Evolutionary conservation across 2,113 vertebrate species (phyloP).

Genomic region (Tonatia bakeri): DNA sequence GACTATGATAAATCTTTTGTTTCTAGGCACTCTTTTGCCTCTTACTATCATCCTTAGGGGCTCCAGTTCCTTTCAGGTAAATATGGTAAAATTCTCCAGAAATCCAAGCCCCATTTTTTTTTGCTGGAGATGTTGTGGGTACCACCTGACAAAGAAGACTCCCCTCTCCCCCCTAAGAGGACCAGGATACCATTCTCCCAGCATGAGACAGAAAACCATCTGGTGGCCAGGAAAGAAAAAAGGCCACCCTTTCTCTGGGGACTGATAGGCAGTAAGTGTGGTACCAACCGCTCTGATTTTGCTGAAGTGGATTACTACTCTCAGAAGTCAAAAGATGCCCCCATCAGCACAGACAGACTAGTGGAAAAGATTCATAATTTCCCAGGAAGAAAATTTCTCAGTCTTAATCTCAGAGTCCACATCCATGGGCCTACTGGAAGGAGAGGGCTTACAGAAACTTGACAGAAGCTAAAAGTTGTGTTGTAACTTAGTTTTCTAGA

Average conservation of each 20-base stretch:
- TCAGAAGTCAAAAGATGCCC: background rate
- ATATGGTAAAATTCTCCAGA: slow-evolving; percentile 29
- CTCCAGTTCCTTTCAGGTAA: background rate
- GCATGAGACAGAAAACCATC: background rate
- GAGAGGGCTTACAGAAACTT: background rate
- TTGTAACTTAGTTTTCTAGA: background rate
- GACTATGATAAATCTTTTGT: background rate
- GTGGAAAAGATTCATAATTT: background rate
- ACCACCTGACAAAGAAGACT: background rate
- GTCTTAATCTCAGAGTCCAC: background rate
- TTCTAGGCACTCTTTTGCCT: background rate
- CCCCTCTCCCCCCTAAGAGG: background rate
- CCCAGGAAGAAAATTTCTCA: background rate
- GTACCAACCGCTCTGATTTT: background rate
- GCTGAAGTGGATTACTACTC: background rate
- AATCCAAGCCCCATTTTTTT: background rate
- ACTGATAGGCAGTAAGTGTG: background rate
- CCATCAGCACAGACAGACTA: background rate
- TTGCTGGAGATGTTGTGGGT: background rate
- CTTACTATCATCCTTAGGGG: background rate
- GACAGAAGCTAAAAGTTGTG: background rate
- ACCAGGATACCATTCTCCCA: background rate
- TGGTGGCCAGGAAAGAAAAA: background rate
- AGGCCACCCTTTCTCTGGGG: background rate
- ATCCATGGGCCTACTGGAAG: background rate